phyloP scores from a whole-genome alignment of 2,113 vertebrate genomes.

The Rhadina sibilatrix region DNA sequence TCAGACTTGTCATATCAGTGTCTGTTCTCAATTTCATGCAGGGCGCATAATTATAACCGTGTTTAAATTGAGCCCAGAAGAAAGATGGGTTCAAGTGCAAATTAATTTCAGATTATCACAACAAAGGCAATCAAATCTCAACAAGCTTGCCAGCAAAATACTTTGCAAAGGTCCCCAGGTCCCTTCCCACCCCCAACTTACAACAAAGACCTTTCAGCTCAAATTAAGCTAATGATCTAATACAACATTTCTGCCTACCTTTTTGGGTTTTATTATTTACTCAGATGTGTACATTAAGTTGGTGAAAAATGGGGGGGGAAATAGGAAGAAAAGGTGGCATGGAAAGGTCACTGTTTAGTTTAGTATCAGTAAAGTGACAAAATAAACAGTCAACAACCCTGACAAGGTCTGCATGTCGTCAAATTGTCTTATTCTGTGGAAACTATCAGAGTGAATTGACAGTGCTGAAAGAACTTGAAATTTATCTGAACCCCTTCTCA shows the following conservation, averaged over 20 bases:
- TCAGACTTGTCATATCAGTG: slow-evolving; percentile 87
- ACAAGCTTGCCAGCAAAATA: slow-evolving; percentile 87
- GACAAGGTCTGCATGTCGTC: slow-evolving; percentile 66
- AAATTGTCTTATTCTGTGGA: slow-evolving; percentile 59
- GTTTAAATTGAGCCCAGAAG: slow-evolving; percentile 97
- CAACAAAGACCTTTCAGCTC: slow-evolving; percentile 87
- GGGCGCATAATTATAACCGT: slow-evolving; percentile 90
- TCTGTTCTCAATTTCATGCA: slow-evolving; percentile 90
- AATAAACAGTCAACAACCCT: slow-evolving; percentile 69
- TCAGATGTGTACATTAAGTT: slow-evolving; percentile 59
- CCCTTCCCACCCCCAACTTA: slow-evolving; percentile 76
- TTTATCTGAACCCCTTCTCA: slow-evolving; percentile 62
- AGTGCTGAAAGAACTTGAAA: slow-evolving; percentile 62
- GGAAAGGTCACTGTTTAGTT: slow-evolving; percentile 72
- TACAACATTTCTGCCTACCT: slow-evolving; percentile 76
- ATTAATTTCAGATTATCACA: slow-evolving; percentile 99
- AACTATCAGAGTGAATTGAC: slow-evolving; percentile 59
- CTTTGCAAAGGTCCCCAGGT: slow-evolving; percentile 85
- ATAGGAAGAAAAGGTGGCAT: slow-evolving; percentile 52
- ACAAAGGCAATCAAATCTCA: slow-evolving; percentile 94
- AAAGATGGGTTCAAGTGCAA: slow-evolving; percentile 99
- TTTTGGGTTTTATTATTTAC: slow-evolving; percentile 68
- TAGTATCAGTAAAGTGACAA: slow-evolving; percentile 71
- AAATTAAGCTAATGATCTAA: slow-evolving; percentile 88
- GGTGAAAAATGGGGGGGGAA: background rate